phyloP scores from a whole-genome alignment of 2,888 invertebrate species.

The Caenorhabditis panamensis region DNA sequence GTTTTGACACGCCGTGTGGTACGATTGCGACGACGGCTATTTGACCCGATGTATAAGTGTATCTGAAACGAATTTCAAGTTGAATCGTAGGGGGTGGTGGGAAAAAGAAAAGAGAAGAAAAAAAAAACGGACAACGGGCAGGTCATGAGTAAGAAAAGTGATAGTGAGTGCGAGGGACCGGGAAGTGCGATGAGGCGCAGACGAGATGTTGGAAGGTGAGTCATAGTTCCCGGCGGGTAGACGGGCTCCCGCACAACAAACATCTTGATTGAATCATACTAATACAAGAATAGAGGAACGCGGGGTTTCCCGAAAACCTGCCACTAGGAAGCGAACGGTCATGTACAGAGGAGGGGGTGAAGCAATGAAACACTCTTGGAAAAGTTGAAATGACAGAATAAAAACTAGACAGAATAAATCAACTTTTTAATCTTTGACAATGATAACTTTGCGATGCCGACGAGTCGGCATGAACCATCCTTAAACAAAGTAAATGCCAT shows the following conservation, averaged over 20 bases:
- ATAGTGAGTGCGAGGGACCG: constrained; percentile 36
- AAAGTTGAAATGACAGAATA: not conserved
- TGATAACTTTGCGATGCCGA: constrained; percentile 36
- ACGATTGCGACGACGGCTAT: constrained; percentile 16
- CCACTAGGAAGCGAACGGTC: constrained; percentile 16
- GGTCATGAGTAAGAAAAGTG: constrained; percentile 54
- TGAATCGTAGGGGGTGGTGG: constrained; percentile 4
- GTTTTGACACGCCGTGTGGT: constrained; percentile 9
- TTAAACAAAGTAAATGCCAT: constrained; percentile 56
- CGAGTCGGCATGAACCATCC: constrained; percentile 35
- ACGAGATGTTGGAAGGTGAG: constrained; percentile 39
- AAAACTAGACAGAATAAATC: not conserved
- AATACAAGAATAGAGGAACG: constrained; percentile 45
- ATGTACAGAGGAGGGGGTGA: constrained; percentile 3
- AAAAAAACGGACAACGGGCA: constrained; percentile 40
- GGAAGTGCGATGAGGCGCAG: constrained; percentile 25
- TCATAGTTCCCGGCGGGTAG: constrained; percentile 45
- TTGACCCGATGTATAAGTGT: constrained; percentile 45
- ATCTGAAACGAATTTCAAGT: constrained; percentile 31
- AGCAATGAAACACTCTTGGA: not conserved
- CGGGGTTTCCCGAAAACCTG: constrained; percentile 36
- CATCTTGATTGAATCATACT: constrained; percentile 60
- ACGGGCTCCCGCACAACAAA: constrained; percentile 55
- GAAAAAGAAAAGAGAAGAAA: constrained; percentile 24
- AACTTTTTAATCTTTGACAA: constrained; percentile 8